These are phyloP conservation scores for Chunga burmeisteri DNA, from an alignment of 2,113 vertebrate species.

Conservation along the genomic window DNA sequence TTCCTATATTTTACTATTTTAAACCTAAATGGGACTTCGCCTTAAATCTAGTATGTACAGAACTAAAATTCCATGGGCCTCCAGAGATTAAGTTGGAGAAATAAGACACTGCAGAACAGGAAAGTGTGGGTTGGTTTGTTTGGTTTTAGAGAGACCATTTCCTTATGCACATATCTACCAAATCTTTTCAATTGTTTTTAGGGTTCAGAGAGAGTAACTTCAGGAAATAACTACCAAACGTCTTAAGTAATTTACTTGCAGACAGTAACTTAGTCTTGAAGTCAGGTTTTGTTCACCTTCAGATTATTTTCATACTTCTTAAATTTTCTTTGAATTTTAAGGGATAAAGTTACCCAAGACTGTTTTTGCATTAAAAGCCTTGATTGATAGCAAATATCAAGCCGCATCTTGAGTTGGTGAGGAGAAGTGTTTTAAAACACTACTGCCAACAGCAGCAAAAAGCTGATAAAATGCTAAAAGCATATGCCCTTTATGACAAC, in stretches of 20 bases:
- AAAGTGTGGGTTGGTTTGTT: conserved; percentile 37
- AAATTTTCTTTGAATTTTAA: not conserved
- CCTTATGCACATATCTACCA: not conserved
- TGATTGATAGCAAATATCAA: not conserved
- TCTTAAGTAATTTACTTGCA: not conserved
- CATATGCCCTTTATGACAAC: not conserved
- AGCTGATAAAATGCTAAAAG: not conserved
- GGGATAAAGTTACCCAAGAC: not conserved
- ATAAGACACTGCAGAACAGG: conserved; percentile 9
- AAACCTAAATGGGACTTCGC: not conserved
- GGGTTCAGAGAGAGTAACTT: not conserved
- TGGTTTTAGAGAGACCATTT: conserved; percentile 11
- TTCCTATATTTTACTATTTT: not conserved
- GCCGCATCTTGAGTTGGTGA: not conserved
- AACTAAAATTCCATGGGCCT: not conserved
- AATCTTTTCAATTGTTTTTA: conserved; percentile 5
- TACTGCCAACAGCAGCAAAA: not conserved
- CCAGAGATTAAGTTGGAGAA: not conserved
- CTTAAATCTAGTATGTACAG: not conserved
- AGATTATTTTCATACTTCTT: not conserved
- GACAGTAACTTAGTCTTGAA: not conserved
- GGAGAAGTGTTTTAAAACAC: not conserved
- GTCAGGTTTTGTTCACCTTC: not conserved
- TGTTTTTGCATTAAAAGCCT: not conserved
- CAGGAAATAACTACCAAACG: conserved; percentile 47